A percentile compares a stretch with the other conserved stretches of the same genome.
Conservation (phyloP, 2,888 invertebrate genomes). For the Tetheella fluctuosa region DNA sequence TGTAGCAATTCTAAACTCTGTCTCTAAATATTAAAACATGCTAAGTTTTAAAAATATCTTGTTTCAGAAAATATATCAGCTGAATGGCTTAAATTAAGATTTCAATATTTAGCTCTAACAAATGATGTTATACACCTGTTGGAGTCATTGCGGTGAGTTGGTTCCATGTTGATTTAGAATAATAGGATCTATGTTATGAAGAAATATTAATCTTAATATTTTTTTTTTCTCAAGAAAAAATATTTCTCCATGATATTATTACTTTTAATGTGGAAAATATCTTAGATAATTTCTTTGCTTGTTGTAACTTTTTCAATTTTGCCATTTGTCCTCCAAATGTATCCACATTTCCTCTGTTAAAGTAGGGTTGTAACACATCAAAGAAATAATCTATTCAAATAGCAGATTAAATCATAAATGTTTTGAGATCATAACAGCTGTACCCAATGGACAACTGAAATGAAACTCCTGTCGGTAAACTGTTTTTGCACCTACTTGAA, state of each 20-base stretch:
- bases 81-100: constrained; percentile 91
- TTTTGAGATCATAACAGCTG: constrained; percentile 39
- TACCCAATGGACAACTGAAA: not conserved
- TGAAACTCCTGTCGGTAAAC: not conserved
- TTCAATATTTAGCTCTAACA: constrained; percentile 88
- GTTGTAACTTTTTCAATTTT: not conserved
- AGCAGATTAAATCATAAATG: constrained; percentile 32
- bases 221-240: constrained; percentile 33
- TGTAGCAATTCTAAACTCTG: too few relatives aligned
- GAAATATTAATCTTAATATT: constrained; percentile 66
- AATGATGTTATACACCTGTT: constrained; percentile 88
- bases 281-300: constrained; percentile 50
- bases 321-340: not conserved
- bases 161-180: constrained; percentile 40
- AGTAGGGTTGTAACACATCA: constrained; percentile 2
- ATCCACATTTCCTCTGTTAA: not conserved
- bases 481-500: not conserved
- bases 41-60: constrained; percentile 28
- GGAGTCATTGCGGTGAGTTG: constrained; percentile 84
- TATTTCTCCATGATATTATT: constrained; percentile 78
- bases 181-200: constrained; percentile 71
- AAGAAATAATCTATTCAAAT: constrained; percentile 31
- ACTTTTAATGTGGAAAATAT: constrained; percentile 38
- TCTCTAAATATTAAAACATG: not conserved
- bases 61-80: constrained; percentile 88